Evolutionary conservation across 64 coral and sea anemone genomes (phyloP).

Genomic region (Porites australiensis): DNA sequence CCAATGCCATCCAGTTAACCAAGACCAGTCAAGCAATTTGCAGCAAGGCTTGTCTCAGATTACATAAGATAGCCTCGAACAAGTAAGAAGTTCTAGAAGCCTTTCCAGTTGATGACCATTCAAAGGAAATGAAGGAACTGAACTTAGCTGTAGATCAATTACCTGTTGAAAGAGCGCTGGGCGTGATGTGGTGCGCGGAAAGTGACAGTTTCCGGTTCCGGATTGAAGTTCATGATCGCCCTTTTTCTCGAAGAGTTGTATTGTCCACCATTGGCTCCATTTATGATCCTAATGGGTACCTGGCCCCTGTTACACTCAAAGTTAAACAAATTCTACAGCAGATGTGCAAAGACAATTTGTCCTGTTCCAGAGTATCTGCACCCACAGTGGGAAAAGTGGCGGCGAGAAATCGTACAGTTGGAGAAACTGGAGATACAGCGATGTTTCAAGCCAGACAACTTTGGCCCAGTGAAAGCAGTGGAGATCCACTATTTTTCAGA

Average conservation of each 20-base stretch:
- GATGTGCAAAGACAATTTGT: conserved; percentile 46
- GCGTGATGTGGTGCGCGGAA: not conserved
- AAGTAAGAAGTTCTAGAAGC: conserved; percentile 14
- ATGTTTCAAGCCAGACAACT: conserved; percentile 26
- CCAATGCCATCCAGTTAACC: too few species aligned
- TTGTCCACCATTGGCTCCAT: conserved; percentile 8
- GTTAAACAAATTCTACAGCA: conserved; percentile 52
- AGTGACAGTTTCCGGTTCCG: conserved; percentile 21
- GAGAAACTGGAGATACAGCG: conserved; percentile 28
- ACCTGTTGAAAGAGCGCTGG: too few species aligned
- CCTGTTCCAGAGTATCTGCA: conserved; percentile 31
- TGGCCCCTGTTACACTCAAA: not conserved
- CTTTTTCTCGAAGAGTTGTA: too few species aligned
- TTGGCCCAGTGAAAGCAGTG: not conserved
- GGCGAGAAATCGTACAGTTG: conserved; percentile 18
- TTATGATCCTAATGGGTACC: conserved; percentile 41
- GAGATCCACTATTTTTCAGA: conserved; percentile 53
- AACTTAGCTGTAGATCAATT: too few species aligned
- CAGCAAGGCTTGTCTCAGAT: too few species aligned
- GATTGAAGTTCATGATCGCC: not conserved
- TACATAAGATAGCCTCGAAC: not conserved
- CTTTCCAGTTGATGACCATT: conserved; percentile 9
- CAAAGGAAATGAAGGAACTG: conserved; percentile 12
- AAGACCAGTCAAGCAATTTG: too few species aligned
- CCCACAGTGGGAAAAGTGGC: conserved; percentile 37